Base-by-base conservation (phyloP, 2,113 vertebrate genomes). In the Junco hyemalis region DNA sequence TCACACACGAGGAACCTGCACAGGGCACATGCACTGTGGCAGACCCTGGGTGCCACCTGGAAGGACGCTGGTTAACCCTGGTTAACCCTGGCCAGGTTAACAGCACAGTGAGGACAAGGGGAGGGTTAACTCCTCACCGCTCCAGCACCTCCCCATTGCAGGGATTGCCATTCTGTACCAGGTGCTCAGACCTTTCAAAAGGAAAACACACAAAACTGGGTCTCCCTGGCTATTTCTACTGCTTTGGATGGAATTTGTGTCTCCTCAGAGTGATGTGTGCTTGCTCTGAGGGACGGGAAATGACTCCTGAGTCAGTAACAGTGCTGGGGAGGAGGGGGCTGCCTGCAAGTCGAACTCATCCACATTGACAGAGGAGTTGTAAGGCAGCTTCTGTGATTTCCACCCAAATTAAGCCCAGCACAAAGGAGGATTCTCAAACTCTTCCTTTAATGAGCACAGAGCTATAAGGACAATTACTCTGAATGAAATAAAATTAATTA, bases 401-500 rank as follows among this genome's bases (percentile, higher is more conserved):
- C 59, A 81, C 90, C 47, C 90, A 95, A 80, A 95, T 95, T 92
- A 95, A 93, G 84, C 81, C 70, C 28, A 72, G 50, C 90, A 90
- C 94, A 96, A 95, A 97, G 40, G 92, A 96, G 82, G 92, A 95
- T 95, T 93, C 72, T 89, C 92, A 92, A 12, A 76, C 64, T 84
- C 44, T 70, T 47, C 71, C 74, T 93, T 92, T 96, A 96, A 96
- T 93, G 90, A 96, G 94, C 90, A 83, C 64, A 68, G 79, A 94
- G 80, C 82, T 96, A 84, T 93, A 93, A 95, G 92, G 90, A 95
- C 96, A 96, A 96, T 95, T 95, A 91, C 40, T 78, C 48, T 71
- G 82, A 94, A 87, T 88, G 92, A 97, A 96, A 95, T 86, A 93
- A 95, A 93, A 96, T 97, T 95, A 97, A 95, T 95, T 96, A 95